Percentiles rank a stretch among this genome's conserved stretches.
Conservation (phyloP, 1,140 invertebrate genomes). For the Psilanteris sp. region DNA sequence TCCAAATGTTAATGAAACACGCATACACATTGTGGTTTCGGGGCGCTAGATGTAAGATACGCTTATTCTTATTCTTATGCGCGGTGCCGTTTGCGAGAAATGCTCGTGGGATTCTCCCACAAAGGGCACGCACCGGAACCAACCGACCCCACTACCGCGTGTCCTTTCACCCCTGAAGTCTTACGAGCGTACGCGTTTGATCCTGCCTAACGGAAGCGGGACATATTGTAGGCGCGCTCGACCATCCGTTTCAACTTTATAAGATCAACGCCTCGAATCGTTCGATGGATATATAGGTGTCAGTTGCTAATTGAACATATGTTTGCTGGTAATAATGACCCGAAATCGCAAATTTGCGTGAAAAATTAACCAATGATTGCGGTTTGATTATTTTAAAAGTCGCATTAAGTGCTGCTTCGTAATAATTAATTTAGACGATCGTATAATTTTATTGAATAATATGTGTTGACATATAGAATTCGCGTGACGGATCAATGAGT, state of each 20-base stretch:
- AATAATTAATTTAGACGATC: too few relatives aligned
- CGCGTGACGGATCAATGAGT: too few relatives aligned
- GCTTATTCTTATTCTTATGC: conserved; percentile 34
- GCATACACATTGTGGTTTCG: conserved; percentile 42
- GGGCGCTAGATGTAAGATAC: conserved; percentile 41
- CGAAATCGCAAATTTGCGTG: too few relatives aligned
- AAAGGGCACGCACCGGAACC: conserved; percentile 78
- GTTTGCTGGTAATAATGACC: too few relatives aligned
- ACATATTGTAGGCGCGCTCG: conserved; percentile 55
- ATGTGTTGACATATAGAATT: too few relatives aligned
- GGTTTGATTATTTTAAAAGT: too few relatives aligned
- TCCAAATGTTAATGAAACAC: conserved; percentile 55
- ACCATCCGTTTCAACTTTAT: conserved; percentile 38
- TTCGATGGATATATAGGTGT: not conserved
- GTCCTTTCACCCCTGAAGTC: conserved; percentile 65
- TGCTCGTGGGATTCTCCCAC: conserved; percentile 78
- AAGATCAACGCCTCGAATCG: conserved; percentile 15
- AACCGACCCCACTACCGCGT: conserved; percentile 51
- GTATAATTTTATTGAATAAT: too few relatives aligned
- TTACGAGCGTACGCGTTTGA: conserved; percentile 31
- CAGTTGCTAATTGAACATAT: conserved; percentile 17
- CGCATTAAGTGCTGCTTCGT: too few relatives aligned
- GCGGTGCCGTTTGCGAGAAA: conserved; percentile 25
- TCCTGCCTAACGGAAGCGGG: conserved; percentile 22
- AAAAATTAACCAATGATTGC: too few relatives aligned